Evolutionary conservation across 2,797 vertebrate genomes (phyloP).

Genomic region (Leucoraja ocellata): DNA sequence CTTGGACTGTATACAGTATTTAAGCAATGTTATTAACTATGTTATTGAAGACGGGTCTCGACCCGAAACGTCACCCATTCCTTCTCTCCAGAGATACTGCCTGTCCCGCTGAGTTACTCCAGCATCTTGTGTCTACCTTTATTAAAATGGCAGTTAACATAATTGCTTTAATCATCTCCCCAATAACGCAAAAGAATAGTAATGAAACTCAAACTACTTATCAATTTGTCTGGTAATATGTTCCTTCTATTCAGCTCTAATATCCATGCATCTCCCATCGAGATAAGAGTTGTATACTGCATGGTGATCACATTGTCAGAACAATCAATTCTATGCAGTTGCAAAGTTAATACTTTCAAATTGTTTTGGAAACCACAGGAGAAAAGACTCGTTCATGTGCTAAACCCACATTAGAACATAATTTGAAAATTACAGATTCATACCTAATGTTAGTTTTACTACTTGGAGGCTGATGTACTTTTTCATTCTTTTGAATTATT

Average conservation of each 20-base stretch:
- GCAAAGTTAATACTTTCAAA: neutral
- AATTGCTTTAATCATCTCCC: too few relatives aligned
- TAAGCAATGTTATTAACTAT: too few relatives aligned
- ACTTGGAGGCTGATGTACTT: neutral
- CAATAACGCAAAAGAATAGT: too few relatives aligned
- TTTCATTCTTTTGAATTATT: conserved; percentile 4
- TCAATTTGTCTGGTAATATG: neutral
- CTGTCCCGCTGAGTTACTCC: too few relatives aligned
- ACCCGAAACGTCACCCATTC: too few relatives aligned
- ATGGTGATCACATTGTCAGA: neutral
- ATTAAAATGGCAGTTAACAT: too few relatives aligned
- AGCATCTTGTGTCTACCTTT: too few relatives aligned
- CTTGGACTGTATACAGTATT: too few relatives aligned
- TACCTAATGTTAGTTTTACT: neutral
- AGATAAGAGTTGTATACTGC: neutral
- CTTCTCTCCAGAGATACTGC: too few relatives aligned
- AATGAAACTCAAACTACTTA: neutral
- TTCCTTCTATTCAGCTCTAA: neutral
- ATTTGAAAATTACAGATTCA: neutral
- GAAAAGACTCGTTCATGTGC: neutral
- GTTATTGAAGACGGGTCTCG: too few relatives aligned
- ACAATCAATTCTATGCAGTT: neutral
- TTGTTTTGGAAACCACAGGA: neutral
- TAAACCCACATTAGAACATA: neutral
- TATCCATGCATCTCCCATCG: neutral